Percentiles rank a stretch among this genome's conserved stretches.
Conservation (phyloP, 2,797 vertebrate species). For the Gambelia wislizenii region DNA sequence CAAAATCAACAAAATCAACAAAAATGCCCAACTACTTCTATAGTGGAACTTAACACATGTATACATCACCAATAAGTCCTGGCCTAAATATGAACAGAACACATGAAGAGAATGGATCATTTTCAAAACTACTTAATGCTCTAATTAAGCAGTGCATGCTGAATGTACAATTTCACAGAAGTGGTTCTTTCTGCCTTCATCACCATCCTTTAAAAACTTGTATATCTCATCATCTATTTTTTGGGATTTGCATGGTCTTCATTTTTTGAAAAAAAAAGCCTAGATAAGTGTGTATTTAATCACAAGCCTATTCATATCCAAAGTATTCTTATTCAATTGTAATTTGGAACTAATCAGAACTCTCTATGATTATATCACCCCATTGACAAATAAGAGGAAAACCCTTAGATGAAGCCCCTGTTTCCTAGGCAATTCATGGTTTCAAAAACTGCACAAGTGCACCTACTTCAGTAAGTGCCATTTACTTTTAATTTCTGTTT, state of each 20-base stretch:
- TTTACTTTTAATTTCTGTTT: constrained; percentile 37
- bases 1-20: too few relatives aligned
- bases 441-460: constrained; percentile 51
- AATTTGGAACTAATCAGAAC: constrained; percentile 59
- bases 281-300: constrained; percentile 53
- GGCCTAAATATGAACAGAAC: neutral
- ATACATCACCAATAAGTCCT: too few relatives aligned
- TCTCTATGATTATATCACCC: constrained; percentile 56
- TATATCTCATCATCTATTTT: constrained; percentile 35
- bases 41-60: too few relatives aligned
- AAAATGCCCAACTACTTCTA: too few relatives aligned
- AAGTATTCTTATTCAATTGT: constrained; percentile 65
- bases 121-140: neutral
- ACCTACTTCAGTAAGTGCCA: constrained; percentile 18
- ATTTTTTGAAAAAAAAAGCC: constrained; percentile 26
- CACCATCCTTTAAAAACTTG: constrained; percentile 36
- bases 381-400: constrained; percentile 68
- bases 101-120: neutral
- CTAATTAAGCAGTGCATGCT: neutral
- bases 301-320: constrained; percentile 43
- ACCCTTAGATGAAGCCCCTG: constrained; percentile 54
- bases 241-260: constrained; percentile 13
- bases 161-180: neutral
- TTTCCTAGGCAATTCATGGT: constrained; percentile 68
- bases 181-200: neutral